phyloP scores from a whole-genome alignment of 1,140 invertebrate species.

The Cardiocondyla obscurior region DNA sequence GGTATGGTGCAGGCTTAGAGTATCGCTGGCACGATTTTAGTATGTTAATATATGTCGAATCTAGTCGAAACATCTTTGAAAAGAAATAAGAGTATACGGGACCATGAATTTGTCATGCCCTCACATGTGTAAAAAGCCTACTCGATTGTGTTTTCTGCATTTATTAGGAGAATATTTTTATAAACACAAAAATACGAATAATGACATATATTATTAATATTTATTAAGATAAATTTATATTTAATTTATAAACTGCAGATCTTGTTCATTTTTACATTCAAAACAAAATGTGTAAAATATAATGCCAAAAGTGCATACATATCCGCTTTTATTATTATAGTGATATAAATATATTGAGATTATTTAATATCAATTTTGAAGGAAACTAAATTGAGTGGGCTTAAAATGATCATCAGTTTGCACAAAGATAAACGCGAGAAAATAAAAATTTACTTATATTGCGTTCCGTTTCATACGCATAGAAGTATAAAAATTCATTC shows the following conservation, averaged over 20 bases:
- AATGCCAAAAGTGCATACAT: background rate
- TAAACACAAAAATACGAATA: background rate
- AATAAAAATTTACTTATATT: background rate
- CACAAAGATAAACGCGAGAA: constrained; percentile 36
- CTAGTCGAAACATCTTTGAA: constrained; percentile 77
- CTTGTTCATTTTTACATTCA: background rate
- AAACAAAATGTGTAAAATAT: background rate
- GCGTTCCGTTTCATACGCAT: too few relatives aligned
- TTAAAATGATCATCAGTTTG: constrained; percentile 56
- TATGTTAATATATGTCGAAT: constrained; percentile 74
- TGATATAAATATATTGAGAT: background rate
- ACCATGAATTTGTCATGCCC: constrained; percentile 80
- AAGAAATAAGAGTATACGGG: constrained; percentile 69
- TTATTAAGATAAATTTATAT: background rate
- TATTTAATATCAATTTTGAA: background rate
- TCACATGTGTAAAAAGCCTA: constrained; percentile 53
- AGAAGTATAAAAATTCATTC: too few relatives aligned
- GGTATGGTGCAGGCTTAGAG: constrained; percentile 59
- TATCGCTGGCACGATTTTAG: constrained; percentile 68
- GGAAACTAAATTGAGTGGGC: constrained; percentile 56
- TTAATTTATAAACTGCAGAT: background rate
- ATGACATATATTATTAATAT: background rate
- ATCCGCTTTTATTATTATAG: background rate
- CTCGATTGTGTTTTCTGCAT: constrained; percentile 64
- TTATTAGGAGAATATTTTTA: background rate